Evolutionary conservation across 2,888 invertebrate species (phyloP).

Genomic region (Horisme vitalbata): DNA sequence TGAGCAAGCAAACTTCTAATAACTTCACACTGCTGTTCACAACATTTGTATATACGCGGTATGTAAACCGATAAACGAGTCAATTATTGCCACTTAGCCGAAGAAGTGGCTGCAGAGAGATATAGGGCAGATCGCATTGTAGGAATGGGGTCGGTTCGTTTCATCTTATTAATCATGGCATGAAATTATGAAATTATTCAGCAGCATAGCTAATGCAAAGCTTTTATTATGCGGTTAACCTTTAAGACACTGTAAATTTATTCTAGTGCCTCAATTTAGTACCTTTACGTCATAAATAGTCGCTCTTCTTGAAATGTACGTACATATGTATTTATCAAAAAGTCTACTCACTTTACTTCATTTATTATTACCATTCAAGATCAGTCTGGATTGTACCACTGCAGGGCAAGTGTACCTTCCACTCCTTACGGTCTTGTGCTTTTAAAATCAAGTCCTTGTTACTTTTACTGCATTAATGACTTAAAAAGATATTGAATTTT

Average conservation of each 20-base stretch:
- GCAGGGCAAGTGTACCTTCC: no score
- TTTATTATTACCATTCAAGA: no score
- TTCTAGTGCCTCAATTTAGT: no score
- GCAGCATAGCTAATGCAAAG: slow-evolving; percentile 20
- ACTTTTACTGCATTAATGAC: no score
- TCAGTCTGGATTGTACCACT: no score
- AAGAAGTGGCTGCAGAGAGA: slow-evolving; percentile 30
- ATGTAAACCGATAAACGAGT: slow-evolving; percentile 35
- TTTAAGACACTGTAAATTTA: slow-evolving; percentile 14
- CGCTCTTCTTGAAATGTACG: no score
- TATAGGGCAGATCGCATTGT: slow-evolving; percentile 32
- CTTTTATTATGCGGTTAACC: slow-evolving; percentile 26
- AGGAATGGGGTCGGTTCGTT: slow-evolving; percentile 32
- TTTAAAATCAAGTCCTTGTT: no score
- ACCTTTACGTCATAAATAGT: no score
- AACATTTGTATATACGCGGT: slow-evolving; percentile 29
- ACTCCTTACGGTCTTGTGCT: no score
- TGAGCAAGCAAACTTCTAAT: slow-evolving; percentile 54
- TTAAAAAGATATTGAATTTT: no score
- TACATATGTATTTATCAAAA: no score
- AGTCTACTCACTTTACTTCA: no score
- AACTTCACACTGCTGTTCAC: slow-evolving; percentile 39
- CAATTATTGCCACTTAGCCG: slow-evolving; percentile 37
- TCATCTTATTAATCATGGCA: slow-evolving; percentile 33
- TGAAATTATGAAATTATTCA: slow-evolving; percentile 34